Base-by-base conservation (phyloP, 2,797 vertebrate genomes). In the Gymnopithys bicolor region DNA sequence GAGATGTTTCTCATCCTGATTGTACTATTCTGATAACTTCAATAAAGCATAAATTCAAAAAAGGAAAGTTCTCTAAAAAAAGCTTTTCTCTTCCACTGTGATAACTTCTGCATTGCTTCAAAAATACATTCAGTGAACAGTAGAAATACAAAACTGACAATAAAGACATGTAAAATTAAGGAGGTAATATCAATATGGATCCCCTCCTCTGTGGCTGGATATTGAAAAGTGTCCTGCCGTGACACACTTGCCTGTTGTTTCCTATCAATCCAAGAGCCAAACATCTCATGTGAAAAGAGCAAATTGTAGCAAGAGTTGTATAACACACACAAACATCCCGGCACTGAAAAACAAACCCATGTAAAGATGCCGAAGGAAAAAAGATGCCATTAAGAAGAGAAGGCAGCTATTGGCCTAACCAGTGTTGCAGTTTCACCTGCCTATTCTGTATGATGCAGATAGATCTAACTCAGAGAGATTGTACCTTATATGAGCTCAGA, bases 251-350 rank as follows among this genome's bases (percentile, higher is more conserved):
- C 25, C 32, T 69, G 7, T 32, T 9, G 6, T n/a, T 86, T 64
- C 33, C 23, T 73, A 10, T 49, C 22, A 82, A 41, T 18, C 8
- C 59, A 45, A 45, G 24, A 77, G 7, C 32, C 5, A 12, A 46
- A 11, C 16, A 56, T 27, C 25, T 63, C 4, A 0, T 0, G 2
- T 33, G 64, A 74, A 52, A 46, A 37, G 33, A 77, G 45, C 19
- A 59, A 71, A 22, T n/a, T 27, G 21, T 32, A 82, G 27, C 59
- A 87, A 73, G 84, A 73, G 15, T 16, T 59, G 11, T 18, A 13
- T 59, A 28, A 25, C 0, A 2, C 46, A 56, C 51, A 24, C 0
- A 7, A 91, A 52, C 23, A 37, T 30, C n/a, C 11, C 27, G 24
- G 30, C 35, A 14, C 28, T 37, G 51, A 48, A 45, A 66, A 85